phyloP scores from a whole-genome alignment of 2,113 vertebrate genomes.

The Hassar affinis region DNA sequence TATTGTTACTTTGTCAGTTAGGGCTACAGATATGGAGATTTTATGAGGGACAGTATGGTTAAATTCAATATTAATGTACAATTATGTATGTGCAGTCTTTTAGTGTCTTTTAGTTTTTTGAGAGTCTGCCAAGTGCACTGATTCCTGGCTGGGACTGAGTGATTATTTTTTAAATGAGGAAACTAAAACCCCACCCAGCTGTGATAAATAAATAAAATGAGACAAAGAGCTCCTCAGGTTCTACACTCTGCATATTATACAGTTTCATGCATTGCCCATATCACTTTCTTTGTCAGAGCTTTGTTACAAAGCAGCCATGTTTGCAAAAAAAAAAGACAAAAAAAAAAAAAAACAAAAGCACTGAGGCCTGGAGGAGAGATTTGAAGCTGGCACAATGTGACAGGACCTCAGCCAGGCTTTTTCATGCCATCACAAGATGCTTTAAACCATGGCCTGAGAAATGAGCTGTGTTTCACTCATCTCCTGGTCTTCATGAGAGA shows the following conservation, averaged over 20 bases:
- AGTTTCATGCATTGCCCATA: conserved; percentile 22
- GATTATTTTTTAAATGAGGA: conserved; percentile 16
- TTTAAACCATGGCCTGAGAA: conserved; percentile 48
- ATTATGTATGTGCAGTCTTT: not conserved
- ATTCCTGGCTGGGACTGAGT: not conserved
- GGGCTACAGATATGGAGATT: not conserved
- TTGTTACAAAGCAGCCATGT: conserved; percentile 29
- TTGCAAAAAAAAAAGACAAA: not conserved
- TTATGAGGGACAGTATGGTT: not conserved
- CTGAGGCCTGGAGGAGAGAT: conserved; percentile 29
- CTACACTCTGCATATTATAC: not conserved
- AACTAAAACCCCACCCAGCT: conserved; percentile 22
- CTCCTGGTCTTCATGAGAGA: conserved; percentile 27
- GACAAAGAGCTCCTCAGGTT: conserved; percentile 24
- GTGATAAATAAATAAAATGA: not conserved
- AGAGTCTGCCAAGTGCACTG: conserved; percentile 10
- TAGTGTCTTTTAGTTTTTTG: not conserved
- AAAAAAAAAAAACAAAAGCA: not conserved
- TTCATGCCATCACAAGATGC: conserved; percentile 47
- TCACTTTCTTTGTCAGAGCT: conserved; percentile 29
- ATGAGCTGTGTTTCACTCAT: conserved; percentile 44
- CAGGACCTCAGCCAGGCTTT: conserved; percentile 39
- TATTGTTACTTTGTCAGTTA: not conserved
- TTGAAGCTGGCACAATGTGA: conserved; percentile 49
- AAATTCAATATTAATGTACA: conserved; percentile 14